A percentile compares a stretch with the other conserved stretches of the same genome.
phyloP scores from a whole-genome alignment of 2,113 vertebrate genomes.

The Antechinus flavipes region DNA sequence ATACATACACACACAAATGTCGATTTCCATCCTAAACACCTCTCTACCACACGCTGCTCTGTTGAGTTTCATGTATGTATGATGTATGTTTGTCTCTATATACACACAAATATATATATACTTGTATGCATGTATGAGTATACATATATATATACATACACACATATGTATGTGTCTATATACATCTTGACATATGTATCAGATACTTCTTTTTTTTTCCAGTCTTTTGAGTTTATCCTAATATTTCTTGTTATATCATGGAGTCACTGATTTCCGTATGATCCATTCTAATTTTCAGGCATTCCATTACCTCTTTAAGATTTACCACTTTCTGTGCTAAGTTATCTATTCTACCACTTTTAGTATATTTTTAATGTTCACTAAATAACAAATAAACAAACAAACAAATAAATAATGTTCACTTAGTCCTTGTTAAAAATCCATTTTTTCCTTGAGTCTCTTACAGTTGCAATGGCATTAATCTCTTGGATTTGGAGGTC shows the following conservation, averaged over 20 bases:
- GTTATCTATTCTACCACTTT: neutral
- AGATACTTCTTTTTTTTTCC: neutral
- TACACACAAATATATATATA: too few relatives aligned
- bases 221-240: neutral
- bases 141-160: too few relatives aligned
- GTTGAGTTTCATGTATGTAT: neutral
- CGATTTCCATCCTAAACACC: neutral
- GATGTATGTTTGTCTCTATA: too few relatives aligned
- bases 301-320: neutral
- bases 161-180: too few relatives aligned
- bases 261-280: neutral
- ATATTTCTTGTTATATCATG: neutral
- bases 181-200: too few relatives aligned
- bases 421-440: neutral
- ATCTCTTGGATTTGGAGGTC: neutral
- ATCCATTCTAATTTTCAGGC: neutral
- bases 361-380: neutral
- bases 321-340: neutral
- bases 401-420: neutral
- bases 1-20: too few relatives aligned
- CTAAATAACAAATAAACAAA: neutral
- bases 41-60: neutral
- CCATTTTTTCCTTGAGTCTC: neutral
- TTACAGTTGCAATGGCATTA: neutral
- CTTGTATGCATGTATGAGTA: neutral